These are phyloP conservation scores for Eulemur coronatus DNA, from an alignment of 2,797 vertebrate species.

Conservation along the genomic window DNA sequence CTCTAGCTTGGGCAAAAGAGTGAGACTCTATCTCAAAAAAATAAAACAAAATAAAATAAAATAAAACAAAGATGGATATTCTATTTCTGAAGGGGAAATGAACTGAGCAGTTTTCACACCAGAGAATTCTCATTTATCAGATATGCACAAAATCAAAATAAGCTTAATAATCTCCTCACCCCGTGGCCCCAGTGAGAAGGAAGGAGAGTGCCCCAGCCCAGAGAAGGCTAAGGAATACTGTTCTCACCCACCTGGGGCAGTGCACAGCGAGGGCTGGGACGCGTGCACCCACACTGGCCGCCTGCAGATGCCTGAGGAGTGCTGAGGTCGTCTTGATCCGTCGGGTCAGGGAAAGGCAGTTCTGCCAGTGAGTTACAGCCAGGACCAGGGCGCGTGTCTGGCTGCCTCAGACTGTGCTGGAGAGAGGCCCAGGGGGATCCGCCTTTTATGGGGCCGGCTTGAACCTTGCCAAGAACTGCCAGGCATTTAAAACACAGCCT, in stretches of 20 bases:
- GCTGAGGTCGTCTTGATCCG: background rate
- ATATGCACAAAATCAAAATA: background rate
- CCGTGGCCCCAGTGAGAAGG: background rate
- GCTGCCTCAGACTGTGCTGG: background rate
- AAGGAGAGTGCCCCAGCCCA: background rate
- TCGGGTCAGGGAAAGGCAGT: background rate
- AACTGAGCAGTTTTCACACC: background rate
- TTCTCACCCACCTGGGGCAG: background rate
- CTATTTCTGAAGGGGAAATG: background rate
- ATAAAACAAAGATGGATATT: background rate
- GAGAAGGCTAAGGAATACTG: background rate
- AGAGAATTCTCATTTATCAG: background rate
- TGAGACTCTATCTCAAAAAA: too few species aligned
- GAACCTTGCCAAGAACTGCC: background rate
- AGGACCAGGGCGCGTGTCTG: background rate
- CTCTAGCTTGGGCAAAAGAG: too few species aligned
- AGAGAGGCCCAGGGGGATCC: background rate
- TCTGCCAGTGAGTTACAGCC: background rate
- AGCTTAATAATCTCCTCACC: background rate
- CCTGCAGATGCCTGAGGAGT: background rate
- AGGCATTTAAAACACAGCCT: background rate
- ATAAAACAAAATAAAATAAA: too few species aligned
- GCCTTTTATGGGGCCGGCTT: background rate
- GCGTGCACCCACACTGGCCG: too few species aligned
- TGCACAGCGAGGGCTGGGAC: background rate